These are phyloP conservation scores for Leptodactylus fallax DNA, from an alignment of 2,797 vertebrate genomes.

Conservation along the genomic window DNA sequence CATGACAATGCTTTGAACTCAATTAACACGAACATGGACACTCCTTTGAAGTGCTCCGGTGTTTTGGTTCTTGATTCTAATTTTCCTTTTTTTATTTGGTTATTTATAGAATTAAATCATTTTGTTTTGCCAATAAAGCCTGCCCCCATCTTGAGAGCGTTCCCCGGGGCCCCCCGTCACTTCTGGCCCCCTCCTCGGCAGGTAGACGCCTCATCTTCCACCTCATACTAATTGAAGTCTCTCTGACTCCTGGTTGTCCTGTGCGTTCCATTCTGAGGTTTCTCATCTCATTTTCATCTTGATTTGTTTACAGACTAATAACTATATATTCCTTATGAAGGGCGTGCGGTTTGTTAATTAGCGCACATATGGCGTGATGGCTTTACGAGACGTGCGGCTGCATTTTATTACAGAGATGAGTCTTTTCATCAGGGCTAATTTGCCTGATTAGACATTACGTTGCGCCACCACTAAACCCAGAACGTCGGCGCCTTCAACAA, in stretches of 20 bases:
- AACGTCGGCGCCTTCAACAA: slow-evolving; percentile 47
- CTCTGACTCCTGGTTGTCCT: slow-evolving; percentile 1
- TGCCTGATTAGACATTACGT: slow-evolving; percentile 82
- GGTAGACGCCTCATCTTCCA: too few relatives aligned
- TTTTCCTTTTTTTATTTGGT: not conserved
- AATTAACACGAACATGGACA: too few relatives aligned
- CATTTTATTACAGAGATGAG: slow-evolving; percentile 82
- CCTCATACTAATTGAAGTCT: not conserved
- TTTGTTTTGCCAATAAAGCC: not conserved
- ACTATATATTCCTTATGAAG: slow-evolving; percentile 84
- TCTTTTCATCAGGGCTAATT: slow-evolving; percentile 81
- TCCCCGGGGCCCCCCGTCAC: not conserved
- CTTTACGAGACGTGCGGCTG: slow-evolving; percentile 82
- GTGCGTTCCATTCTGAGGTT: slow-evolving; percentile 69
- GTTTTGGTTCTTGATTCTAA: not conserved
- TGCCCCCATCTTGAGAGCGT: not conserved
- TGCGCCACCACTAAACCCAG: slow-evolving; percentile 74
- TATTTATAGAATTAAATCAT: not conserved
- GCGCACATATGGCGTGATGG: slow-evolving; percentile 81
- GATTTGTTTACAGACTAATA: slow-evolving; percentile 85
- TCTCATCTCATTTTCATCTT: slow-evolving; percentile 79
- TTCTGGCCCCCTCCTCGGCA: not conserved
- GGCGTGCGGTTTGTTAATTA: slow-evolving; percentile 80
- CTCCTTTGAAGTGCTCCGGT: too few relatives aligned
- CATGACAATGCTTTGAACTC: too few relatives aligned